Evolutionary conservation across 92 coral and sea anemone species (phyloP), one percentile per base, ranked within the genome.

Genomic region (Metridium senile): DNA sequence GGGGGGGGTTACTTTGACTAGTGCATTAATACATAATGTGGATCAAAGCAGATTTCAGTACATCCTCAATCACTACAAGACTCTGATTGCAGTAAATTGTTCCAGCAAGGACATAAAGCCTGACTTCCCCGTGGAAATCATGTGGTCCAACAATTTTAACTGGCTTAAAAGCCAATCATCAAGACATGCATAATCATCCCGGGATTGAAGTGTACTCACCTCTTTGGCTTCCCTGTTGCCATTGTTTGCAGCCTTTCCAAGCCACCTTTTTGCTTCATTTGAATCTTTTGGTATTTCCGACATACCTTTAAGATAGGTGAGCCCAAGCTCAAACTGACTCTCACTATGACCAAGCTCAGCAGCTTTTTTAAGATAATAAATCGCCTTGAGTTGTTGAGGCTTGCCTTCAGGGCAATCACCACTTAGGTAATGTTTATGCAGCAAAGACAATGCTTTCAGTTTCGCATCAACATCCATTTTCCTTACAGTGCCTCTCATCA

Each of bases 331-430:
- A 51, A 2, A 29, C 59, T 89, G 93, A n/a, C 91, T 69, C 56
- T 70, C 84, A 17, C 67, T 18, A 71, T 89, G 78, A 4, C 87
- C 93, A 34, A 76, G 47, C 53, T 75, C 83, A 19, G 93, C 89
- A 17, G 93, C 93, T 49, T 68, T 88, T n/a, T 77, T 71, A n/a
- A 88, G 80, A 62, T 88, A 81, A 31, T 89, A 39, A n/a, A 89
- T 58, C 1, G 93, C 93, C 70, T 89, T 89, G 23, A 81, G 70
- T 18, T 80, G 85, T 26, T 86, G 90, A 10, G 93, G 87, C 45
- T 77, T 58, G 3, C 87, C 87, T 35, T 88, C 93, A 11, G 93
- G 93, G 30, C 93, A 88, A 17, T 89, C 87, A 22, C 91, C 93
- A 1, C 20, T 34, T 34, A 74, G 61, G 26, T 89, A 89, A 30